These are phyloP conservation scores for silkworm (Bombyx mori) DNA, from an alignment of 1,140 invertebrate genomes.

Conservation along the genomic window ASM3026992v2 NC_085122.1:2535501-2536000, in stretches of 20 bases:
- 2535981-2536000: neutral
- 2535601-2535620: too few species aligned
- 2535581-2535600: too few species aligned
- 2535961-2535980: constrained; percentile 4
- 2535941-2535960: constrained; percentile 35
- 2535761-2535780: too few species aligned
- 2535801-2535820: neutral
- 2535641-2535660: neutral
- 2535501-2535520: too few species aligned
- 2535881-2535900: constrained; percentile 16
- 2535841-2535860: neutral
- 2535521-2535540: too few species aligned
- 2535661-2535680: neutral
- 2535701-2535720: neutral
- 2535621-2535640: neutral
- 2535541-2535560: too few species aligned
- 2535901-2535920: constrained; percentile 31
- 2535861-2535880: neutral
- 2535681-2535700: neutral
- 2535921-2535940: constrained; percentile 25
- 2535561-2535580: neutral
- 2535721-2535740: neutral
- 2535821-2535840: neutral
- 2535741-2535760: neutral
- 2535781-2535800: neutral